Evolutionary conservation across 53 echinoderm and acorn worm species (phyloP).

Genomic region (Astropecten irregularis): DNA sequence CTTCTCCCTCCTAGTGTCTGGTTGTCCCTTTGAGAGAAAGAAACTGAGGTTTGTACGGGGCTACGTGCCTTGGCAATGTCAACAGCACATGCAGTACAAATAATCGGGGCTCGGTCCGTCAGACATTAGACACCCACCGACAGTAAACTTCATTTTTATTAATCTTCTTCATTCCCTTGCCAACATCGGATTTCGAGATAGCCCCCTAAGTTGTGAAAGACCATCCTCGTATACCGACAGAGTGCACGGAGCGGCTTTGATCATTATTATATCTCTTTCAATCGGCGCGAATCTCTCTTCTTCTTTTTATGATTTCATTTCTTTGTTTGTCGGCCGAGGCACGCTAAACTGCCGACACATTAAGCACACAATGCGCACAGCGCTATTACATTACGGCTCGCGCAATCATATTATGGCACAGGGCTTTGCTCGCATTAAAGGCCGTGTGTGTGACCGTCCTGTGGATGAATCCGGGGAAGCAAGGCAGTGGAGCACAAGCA

Average conservation of each 20-base stretch:
- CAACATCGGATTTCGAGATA: no score
- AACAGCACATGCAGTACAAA: not conserved
- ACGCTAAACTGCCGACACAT: not conserved
- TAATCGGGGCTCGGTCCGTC: no score
- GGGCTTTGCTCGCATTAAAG: not conserved
- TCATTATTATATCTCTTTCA: slow-evolving; percentile 42
- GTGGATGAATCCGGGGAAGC: no score
- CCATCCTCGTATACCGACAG: no score
- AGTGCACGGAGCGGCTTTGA: not conserved
- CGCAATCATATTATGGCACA: slow-evolving; percentile 25
- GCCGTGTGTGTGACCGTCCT: slow-evolving; percentile 10
- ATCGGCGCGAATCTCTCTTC: not conserved
- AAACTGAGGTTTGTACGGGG: no score
- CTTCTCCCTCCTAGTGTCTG: no score
- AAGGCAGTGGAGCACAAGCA: not conserved
- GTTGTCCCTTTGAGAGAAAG: no score
- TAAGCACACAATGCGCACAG: not conserved
- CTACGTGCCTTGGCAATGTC: not conserved
- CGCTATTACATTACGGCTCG: slow-evolving; percentile 32
- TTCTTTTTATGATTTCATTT: not conserved
- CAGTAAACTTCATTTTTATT: no score
- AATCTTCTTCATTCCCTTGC: no score
- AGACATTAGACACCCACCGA: no score
- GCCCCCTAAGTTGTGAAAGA: no score
- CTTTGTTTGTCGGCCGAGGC: not conserved